Evolutionary conservation across 2,888 invertebrate genomes (phyloP), one percentile per base, ranked within the genome.

Genomic region (Diarsia rubi): DNA sequence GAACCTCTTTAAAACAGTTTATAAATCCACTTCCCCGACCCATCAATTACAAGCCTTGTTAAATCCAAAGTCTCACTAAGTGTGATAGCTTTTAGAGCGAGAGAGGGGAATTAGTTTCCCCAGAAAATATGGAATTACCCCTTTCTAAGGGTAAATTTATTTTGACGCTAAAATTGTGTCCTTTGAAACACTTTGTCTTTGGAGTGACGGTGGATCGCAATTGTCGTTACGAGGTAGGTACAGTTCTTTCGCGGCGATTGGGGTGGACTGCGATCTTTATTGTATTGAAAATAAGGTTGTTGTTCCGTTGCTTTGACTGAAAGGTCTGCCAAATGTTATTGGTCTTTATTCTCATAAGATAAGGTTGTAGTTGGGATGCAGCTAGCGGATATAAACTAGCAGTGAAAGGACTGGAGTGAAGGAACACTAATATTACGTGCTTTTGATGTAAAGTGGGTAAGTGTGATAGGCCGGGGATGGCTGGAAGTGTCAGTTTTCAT

Each of bases 81-180:
- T 49, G 42, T 71, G 54, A 69, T 64, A 70, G 67, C 81, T 81
- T 81, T 81, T 74, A 79, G 45, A 81, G 27, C 42, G 24, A 59
- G 57, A 31, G 49, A 59, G 1, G 42, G 65, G 73, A 81, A 83
- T 86, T 77, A 78, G 73, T 83, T 78, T 78, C 79, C 64, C 31
- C 76, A 69, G 79, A 84, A 89, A 88, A 88, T 86, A 89, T 87
- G 81, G 85, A 83, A 84, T 85, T 83, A 84, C 86, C 80, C 76
- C 71, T 75, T 81, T 79, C 77, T 69, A 68, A 72, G 65, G 65
- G 75, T 67, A 78, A 81, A 78, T 84, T 86, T 81, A 78, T 83
- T 78, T 69, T 74, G 68, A 76, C 69, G 79, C 24, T 73, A 79
- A 79, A 77, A 81, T 84, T 67, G 68, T 71, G 69, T 68, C 67